These are phyloP conservation scores for Phalloptychus januarius DNA, from an alignment of 2,797 vertebrate genomes.

Conservation along the genomic window DNA sequence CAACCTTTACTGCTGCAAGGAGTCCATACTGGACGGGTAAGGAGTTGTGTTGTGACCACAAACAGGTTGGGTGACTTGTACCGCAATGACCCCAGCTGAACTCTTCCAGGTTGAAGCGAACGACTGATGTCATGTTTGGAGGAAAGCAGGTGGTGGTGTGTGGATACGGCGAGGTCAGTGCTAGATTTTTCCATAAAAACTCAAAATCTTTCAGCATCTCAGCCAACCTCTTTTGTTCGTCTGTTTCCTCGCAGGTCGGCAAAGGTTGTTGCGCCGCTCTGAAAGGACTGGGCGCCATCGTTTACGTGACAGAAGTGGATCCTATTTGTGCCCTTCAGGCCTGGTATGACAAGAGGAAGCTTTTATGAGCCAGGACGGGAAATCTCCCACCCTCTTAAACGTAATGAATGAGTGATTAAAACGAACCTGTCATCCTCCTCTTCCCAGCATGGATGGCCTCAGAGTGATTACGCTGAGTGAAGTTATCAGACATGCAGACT, in stretches of 20 bases:
- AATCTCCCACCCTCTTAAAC: slow-evolving; percentile 1
- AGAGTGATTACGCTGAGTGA: slow-evolving; percentile 90
- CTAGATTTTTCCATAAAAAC: neutral
- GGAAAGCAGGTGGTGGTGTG: slow-evolving; percentile 91
- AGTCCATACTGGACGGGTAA: slow-evolving; percentile 94
- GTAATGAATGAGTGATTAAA: slow-evolving; percentile 14
- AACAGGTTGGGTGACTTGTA: neutral
- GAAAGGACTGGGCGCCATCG: slow-evolving; percentile 89
- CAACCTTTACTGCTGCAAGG: slow-evolving; percentile 93
- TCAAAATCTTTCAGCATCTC: neutral
- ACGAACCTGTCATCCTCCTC: neutral
- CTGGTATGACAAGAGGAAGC: slow-evolving; percentile 81
- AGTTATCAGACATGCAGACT: slow-evolving; percentile 88
- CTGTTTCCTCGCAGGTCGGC: slow-evolving; percentile 83
- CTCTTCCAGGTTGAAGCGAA: slow-evolving; percentile 85
- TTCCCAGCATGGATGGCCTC: slow-evolving; percentile 93
- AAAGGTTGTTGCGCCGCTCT: slow-evolving; percentile 93
- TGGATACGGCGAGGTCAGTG: slow-evolving; percentile 91
- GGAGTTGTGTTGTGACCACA: slow-evolving; percentile 2
- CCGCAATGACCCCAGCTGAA: neutral
- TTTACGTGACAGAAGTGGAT: slow-evolving; percentile 93
- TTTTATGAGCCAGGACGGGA: slow-evolving; percentile 28
- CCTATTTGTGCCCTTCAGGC: slow-evolving; percentile 96
- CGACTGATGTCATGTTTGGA: slow-evolving; percentile 92
- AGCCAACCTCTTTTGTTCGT: neutral